phyloP scores from a whole-genome alignment of 2,113 vertebrate genomes.

The Siniperca knerii region DNA sequence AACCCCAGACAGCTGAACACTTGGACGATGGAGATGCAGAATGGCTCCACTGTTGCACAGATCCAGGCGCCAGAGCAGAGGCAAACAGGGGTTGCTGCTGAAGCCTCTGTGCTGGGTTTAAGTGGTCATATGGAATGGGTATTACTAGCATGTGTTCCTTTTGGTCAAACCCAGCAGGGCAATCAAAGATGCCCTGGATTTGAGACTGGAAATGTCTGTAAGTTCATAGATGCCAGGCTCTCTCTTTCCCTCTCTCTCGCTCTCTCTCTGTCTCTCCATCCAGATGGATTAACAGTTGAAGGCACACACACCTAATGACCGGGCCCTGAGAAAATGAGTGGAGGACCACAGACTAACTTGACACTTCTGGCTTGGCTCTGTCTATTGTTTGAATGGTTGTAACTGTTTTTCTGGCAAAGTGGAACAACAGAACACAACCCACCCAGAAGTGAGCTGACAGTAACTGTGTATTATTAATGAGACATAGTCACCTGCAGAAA shows the following conservation, averaged over 20 bases:
- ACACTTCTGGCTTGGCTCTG: not conserved
- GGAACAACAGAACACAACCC: not conserved
- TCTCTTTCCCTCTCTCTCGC: not conserved
- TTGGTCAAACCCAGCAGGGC: constrained; percentile 68
- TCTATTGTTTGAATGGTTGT: constrained; percentile 12
- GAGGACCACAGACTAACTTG: constrained; percentile 9
- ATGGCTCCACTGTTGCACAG: not conserved
- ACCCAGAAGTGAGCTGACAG: not conserved
- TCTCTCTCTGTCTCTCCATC: constrained; percentile 33
- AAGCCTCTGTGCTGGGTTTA: constrained; percentile 4
- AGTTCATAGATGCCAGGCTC: constrained; percentile 64
- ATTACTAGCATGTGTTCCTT: constrained; percentile 42
- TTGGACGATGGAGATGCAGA: too few relatives aligned
- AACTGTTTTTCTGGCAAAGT: not conserved
- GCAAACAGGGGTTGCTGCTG: not conserved
- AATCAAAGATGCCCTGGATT: constrained; percentile 64
- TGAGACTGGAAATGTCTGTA: constrained; percentile 65
- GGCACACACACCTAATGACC: constrained; percentile 33
- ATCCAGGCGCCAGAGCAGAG: constrained; percentile 28
- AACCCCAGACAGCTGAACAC: too few relatives aligned
- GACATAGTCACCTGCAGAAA: not conserved
- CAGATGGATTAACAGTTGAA: constrained; percentile 61
- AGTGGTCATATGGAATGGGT: constrained; percentile 51
- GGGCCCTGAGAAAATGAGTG: constrained; percentile 34
- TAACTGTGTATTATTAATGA: not conserved